Evolutionary conservation across 1,140 invertebrate genomes (phyloP).

Genomic region (Arctopsyche grandis): DNA sequence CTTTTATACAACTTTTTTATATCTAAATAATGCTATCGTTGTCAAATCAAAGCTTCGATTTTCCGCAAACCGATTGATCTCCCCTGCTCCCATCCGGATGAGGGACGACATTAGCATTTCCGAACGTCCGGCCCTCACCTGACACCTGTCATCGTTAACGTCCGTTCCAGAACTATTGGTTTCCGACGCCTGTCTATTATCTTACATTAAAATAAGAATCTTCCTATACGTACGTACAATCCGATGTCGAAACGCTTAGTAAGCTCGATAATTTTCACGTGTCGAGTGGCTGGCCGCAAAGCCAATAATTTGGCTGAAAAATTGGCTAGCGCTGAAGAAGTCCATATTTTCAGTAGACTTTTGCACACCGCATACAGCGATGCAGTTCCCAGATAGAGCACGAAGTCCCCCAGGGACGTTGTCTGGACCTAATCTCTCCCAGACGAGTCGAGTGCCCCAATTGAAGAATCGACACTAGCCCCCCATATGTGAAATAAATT

Average conservation of each 20-base stretch:
- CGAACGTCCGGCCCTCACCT: neutral
- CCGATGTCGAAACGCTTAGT: too few species aligned
- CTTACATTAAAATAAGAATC: too few species aligned
- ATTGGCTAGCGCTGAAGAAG: too few species aligned
- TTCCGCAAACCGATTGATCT: too few species aligned
- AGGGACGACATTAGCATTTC: constrained; percentile 13
- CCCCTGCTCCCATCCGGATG: neutral
- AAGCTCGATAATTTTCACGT: too few species aligned
- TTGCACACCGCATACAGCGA: neutral
- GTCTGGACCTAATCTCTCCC: constrained; percentile 10
- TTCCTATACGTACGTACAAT: too few species aligned
- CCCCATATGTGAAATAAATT: neutral
- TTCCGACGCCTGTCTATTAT: neutral
- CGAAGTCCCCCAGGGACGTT: constrained; percentile 7
- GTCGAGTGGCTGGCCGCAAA: too few species aligned
- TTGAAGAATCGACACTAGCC: constrained; percentile 15
- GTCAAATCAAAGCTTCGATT: too few species aligned
- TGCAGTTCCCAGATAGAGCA: constrained; percentile 18
- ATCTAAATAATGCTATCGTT: too few species aligned
- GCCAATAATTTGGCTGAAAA: neutral
- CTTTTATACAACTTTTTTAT: too few species aligned
- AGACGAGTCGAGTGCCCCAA: neutral
- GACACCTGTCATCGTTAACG: constrained; percentile 23
- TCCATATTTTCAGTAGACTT: too few species aligned
- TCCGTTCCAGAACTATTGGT: constrained; percentile 7